Base-by-base conservation (phyloP, 2,888 invertebrate species). In the Scaptomyza tumidula region DNA sequence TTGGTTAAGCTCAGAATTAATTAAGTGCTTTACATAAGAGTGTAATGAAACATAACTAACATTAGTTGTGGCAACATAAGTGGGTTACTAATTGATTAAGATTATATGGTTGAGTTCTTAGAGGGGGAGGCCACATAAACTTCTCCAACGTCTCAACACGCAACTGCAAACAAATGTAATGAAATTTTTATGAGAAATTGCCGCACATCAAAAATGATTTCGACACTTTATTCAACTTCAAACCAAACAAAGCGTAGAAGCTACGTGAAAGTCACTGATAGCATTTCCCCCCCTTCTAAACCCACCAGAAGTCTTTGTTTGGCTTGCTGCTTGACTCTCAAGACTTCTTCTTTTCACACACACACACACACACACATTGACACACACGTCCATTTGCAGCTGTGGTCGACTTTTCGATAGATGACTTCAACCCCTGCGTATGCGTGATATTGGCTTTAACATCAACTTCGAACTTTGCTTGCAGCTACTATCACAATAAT, bases 111-210 rank as follows among this genome's bases (percentile, higher is more conserved):
- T 31, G 35, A 49, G 24, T 44, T n/a, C 24, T 3, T 16, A n/a
- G 16, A 48, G 35, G 10, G 46, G 46, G 6, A 11, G 11, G 16
- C 33, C 29, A 69, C 24, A 31, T 37, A 1, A 48, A 9, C 45
- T 45, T 24, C 29, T 35, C 48, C n/a, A 9, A 49, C 37, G 39
- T 27, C 45, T 46, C 31, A 27, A 10, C 33, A 44, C 33, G 37
- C 49, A 35, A 39, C 3, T 19, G 16, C 50, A 14, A 41, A 41
- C 10, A 19, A n/a, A 45, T 48, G 68, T 76, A 71, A 83, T 78
- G 75, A 78, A 83, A 80, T 71, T 77, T 83, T 83, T 67, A 80
- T 79, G 71, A 78, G 78, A 82, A 71, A 72, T 67, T 64, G 70
- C 63, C 39, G 54, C 71, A 64, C 82, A 79, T 77, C 71, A 77